Evolutionary conservation across 2,888 invertebrate species (phyloP).

Genomic region (Dasypogon diadema): DNA sequence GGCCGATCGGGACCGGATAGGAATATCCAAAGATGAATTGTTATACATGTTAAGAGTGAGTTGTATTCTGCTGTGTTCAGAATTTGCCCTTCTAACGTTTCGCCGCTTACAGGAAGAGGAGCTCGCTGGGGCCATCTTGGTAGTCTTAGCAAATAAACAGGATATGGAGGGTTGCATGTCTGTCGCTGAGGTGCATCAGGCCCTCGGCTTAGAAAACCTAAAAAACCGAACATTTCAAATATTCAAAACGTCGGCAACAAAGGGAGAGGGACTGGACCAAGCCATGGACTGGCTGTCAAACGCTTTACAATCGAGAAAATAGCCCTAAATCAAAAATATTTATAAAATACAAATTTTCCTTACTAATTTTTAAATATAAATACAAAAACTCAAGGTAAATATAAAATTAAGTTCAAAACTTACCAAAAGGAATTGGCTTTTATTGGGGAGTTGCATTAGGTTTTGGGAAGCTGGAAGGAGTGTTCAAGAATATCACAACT

Average conservation of each 20-base stretch:
- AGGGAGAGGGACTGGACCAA: slow-evolving; percentile 97
- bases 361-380: slow-evolving; percentile 43
- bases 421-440: neutral
- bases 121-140: slow-evolving; percentile 92
- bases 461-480: too few relatives aligned
- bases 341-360: slow-evolving; percentile 56
- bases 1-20: slow-evolving; percentile 98
- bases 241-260: slow-evolving; percentile 98
- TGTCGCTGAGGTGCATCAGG: slow-evolving; percentile 96
- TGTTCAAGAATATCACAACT: too few relatives aligned
- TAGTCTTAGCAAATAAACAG: slow-evolving; percentile 98
- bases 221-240: slow-evolving; percentile 96
- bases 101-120: slow-evolving; percentile 87
- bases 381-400: slow-evolving; percentile 32
- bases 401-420: slow-evolving; percentile 46
- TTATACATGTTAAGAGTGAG: slow-evolving; percentile 95
- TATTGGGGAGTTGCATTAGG: too few relatives aligned
- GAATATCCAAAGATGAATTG: slow-evolving; percentile 98
- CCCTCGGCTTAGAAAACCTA: slow-evolving; percentile 92
- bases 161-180: slow-evolving; percentile 98
- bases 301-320: slow-evolving; percentile 90
- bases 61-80: slow-evolving; percentile 55
- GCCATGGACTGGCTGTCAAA: slow-evolving; percentile 99
- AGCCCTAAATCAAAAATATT: slow-evolving; percentile 65
- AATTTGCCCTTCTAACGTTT: slow-evolving; percentile 14